These are phyloP conservation scores for Panthera tigris DNA, from an alignment of 2,113 vertebrate species.

Conservation along the genomic window DNA sequence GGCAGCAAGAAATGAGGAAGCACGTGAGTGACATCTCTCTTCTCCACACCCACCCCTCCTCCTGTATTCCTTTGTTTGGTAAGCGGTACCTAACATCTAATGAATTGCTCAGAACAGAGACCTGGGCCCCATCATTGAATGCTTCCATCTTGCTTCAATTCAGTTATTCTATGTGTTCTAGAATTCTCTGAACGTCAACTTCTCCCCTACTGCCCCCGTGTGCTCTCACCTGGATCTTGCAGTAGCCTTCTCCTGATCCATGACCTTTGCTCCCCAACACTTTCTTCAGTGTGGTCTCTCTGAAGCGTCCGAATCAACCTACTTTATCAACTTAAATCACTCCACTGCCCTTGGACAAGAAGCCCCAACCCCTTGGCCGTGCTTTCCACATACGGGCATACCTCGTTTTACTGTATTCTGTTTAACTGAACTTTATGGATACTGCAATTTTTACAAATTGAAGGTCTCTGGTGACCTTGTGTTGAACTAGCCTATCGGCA, in stretches of 20 bases:
- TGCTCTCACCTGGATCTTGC: background rate
- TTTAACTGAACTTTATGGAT: background rate
- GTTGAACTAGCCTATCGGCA: background rate
- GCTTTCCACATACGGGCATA: background rate
- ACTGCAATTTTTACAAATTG: background rate
- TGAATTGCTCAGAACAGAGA: background rate
- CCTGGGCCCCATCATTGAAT: background rate
- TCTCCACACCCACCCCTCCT: background rate
- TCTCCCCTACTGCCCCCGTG: background rate
- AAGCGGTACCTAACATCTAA: background rate
- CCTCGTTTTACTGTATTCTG: background rate
- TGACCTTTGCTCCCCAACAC: background rate
- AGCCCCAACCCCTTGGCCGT: background rate
- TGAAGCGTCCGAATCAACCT: background rate
- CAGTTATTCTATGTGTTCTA: background rate
- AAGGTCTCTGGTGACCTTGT: background rate
- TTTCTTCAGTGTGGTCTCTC: background rate
- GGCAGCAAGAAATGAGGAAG: background rate
- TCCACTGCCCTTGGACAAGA: background rate
- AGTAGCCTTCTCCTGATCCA: background rate
- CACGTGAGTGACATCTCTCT: accelerated
- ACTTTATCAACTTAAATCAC: background rate
- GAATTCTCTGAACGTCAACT: background rate
- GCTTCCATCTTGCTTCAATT: background rate
- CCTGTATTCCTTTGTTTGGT: background rate